Conservation (phyloP, 2,888 invertebrate species). For the Sycophila texana region DNA sequence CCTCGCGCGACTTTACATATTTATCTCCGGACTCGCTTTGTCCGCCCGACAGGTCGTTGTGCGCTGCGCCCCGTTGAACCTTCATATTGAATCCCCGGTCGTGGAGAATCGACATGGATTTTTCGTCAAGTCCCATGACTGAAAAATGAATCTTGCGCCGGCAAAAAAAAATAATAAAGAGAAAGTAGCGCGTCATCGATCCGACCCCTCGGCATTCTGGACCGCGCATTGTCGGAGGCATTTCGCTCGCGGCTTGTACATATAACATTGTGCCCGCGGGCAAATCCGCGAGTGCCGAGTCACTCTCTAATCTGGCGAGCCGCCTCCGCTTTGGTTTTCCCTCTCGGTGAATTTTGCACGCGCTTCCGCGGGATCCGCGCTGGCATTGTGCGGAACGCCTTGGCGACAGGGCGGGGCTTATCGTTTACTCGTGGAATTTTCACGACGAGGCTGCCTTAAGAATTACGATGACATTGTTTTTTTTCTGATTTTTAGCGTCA, state of each 20-base stretch:
- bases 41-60: constrained; percentile 64
- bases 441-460: too few relatives aligned
- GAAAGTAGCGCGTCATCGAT: constrained; percentile 62
- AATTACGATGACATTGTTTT: too few relatives aligned
- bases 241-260: constrained; percentile 64
- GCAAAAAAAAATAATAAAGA: constrained; percentile 36
- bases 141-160: constrained; percentile 48
- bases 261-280: constrained; percentile 48
- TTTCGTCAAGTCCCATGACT: constrained; percentile 39
- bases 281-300: constrained; percentile 57
- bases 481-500: too few relatives aligned
- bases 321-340: background rate
- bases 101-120: constrained; percentile 48
- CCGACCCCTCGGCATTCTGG: constrained; percentile 36
- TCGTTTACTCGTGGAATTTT: too few relatives aligned
- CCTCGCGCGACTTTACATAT: constrained; percentile 66
- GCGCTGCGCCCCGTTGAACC: constrained; percentile 9
- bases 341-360: too few relatives aligned
- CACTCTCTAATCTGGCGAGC: constrained; percentile 45
- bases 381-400: too few relatives aligned
- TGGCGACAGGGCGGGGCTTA: too few relatives aligned
- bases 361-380: too few relatives aligned
- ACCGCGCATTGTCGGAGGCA: constrained; percentile 61
- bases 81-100: constrained; percentile 36
- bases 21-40: constrained; percentile 67